These are phyloP conservation scores for Clamator glandarius DNA, from an alignment of 2,797 vertebrate species.

Conservation along the genomic window DNA sequence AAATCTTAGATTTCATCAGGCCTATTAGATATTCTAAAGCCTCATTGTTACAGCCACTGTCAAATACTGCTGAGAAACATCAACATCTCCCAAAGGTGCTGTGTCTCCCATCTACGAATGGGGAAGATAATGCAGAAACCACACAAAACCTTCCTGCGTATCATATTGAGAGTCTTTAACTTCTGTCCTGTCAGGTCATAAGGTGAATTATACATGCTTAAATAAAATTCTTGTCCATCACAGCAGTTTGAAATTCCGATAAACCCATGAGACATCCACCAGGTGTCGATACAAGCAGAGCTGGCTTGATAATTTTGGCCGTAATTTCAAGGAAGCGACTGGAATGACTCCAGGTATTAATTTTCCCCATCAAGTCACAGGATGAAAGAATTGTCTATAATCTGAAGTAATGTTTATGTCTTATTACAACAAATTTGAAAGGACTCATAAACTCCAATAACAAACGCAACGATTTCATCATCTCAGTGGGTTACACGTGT, in stretches of 20 bases:
- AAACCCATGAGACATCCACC: background rate
- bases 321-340: background rate
- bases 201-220: background rate
- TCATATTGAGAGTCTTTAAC: background rate
- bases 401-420: background rate
- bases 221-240: background rate
- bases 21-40: background rate
- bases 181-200: background rate
- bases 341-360: background rate
- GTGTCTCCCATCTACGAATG: background rate
- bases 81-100: background rate
- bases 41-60: rapidly evolving
- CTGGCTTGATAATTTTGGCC: background rate
- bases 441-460: background rate
- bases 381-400: constrained; percentile 33
- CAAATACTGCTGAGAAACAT: background rate
- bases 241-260: background rate
- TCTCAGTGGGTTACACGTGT: rapidly evolving
- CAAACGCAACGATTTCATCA: background rate
- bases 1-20: background rate
- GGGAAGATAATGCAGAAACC: background rate
- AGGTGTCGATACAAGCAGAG: background rate
- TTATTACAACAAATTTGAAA: background rate
- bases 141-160: background rate
- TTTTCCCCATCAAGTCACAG: background rate